Evolutionary conservation across 2,113 vertebrate genomes (phyloP).

Genomic region (Amphilophus citrinellus): DNA sequence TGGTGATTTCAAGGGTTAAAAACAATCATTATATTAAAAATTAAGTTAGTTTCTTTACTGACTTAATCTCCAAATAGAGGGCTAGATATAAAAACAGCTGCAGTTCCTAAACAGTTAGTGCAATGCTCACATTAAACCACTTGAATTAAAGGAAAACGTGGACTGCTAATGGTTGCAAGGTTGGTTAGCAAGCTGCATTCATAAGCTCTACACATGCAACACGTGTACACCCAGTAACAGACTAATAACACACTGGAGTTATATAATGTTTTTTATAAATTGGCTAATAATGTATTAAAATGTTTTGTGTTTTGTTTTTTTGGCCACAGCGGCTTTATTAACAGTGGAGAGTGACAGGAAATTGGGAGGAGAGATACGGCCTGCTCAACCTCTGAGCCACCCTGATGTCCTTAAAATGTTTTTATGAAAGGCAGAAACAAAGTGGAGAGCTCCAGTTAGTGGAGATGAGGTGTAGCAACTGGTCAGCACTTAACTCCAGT

Average conservation of each 20-base stretch:
- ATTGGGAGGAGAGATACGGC: too few species aligned
- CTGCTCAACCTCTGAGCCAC: too few species aligned
- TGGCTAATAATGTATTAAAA: background rate
- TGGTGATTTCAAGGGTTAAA: too few species aligned
- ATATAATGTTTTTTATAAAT: background rate
- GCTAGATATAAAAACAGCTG: background rate
- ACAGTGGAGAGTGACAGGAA: too few species aligned
- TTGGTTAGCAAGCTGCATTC: background rate
- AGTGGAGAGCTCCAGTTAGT: background rate
- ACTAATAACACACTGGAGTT: background rate
- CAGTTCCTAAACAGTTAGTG: background rate
- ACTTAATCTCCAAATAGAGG: too few species aligned
- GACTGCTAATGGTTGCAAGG: background rate
- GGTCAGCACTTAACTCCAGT: background rate
- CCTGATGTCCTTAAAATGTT: rapidly evolving
- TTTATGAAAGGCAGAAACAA: background rate
- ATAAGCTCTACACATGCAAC: background rate
- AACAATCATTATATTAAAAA: too few species aligned
- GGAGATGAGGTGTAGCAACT: background rate
- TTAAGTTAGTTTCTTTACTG: too few species aligned
- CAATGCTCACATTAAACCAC: background rate
- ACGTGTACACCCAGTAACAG: background rate
- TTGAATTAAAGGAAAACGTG: background rate
- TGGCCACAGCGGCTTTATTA: too few species aligned
- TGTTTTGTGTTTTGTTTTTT: too few species aligned